Base-by-base conservation (phyloP, 2,888 invertebrate genomes). In the Creontiades dilutus region DNA sequence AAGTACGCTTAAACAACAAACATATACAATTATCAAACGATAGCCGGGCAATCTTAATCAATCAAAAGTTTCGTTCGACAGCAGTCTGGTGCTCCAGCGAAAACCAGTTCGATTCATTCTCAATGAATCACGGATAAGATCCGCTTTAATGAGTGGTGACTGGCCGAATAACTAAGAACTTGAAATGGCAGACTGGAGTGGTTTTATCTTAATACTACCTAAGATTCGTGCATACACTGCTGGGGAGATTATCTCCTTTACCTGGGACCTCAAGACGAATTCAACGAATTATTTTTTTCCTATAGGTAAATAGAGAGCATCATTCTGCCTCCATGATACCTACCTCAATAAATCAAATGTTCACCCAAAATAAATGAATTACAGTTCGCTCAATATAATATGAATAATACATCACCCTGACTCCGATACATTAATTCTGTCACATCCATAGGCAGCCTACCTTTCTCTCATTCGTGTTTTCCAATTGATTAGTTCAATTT, bases 71-170 rank as follows among this genome's bases (percentile, higher is more conserved):
- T 68, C 13, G 23, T 68, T 61, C 52, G 16, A n/a, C 12, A 57
- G 68, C 23, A 11, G 68, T 23, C 5, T 68, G 23, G 27, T 68
- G 16, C 11, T 68, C 23, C 13, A 68, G 68, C 27, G 27, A 27
- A 23, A 68, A 68, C 68, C 68, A 68, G 68, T 61, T 61, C n/a
- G 19, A 68, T 68, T 68, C 68, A n/a, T 57, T 57, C 57, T 57
- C 14, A 57, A n/a, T 57, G n/a, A 57, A 37, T 37, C 37, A 4
- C 7, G 37, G 52, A 52, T 13, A 14, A 68, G 23, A 68, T 68
- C 27, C 68, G 3, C 23, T 27, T 61, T 68, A 19, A 19, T 19
- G 9, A 14, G 61, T 14, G 19, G 19, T 61, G 19, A 23, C 57
- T n/a, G 57, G 23, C 1, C 19, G 19, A 9, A 68, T 4, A 19